These are phyloP conservation scores for Lypha dubia DNA, from an alignment of 2,888 invertebrate species.

Conservation along the genomic window DNA sequence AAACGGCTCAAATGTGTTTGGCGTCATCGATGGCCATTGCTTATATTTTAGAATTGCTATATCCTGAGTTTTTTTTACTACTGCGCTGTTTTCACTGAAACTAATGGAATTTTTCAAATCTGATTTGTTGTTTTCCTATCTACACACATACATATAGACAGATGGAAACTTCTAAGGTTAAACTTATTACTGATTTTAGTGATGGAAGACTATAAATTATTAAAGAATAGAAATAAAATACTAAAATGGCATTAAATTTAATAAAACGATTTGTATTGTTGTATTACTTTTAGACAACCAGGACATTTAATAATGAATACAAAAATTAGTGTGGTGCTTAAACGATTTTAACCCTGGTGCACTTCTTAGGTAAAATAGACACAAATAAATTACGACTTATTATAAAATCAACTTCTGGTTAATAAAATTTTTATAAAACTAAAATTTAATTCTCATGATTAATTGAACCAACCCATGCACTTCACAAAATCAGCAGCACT, in stretches of 20 bases:
- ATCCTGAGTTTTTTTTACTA: conserved; percentile 32
- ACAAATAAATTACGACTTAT: no score
- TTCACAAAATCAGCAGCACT: no score
- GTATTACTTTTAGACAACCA: no score
- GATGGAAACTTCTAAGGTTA: conserved; percentile 21
- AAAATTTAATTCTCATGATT: no score
- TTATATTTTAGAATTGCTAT: conserved; percentile 45
- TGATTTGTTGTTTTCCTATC: conserved; percentile 22
- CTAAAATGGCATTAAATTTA: no score
- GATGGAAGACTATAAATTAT: conserved; percentile 36
- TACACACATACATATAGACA: neutral
- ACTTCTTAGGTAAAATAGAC: no score
- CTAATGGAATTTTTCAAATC: conserved; percentile 51
- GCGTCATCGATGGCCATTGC: conserved; percentile 65
- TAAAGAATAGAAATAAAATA: neutral
- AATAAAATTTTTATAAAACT: no score
- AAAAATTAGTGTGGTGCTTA: no score
- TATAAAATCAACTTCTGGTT: no score
- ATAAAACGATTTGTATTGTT: no score
- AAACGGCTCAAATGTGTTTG: conserved; percentile 36
- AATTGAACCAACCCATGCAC: no score
- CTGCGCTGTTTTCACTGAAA: conserved; percentile 64
- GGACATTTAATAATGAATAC: neutral
- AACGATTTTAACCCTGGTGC: no score
- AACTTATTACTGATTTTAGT: neutral